phyloP scores from a whole-genome alignment of 2,113 vertebrate genomes.

The Xenotilapia caudafasciata region DNA sequence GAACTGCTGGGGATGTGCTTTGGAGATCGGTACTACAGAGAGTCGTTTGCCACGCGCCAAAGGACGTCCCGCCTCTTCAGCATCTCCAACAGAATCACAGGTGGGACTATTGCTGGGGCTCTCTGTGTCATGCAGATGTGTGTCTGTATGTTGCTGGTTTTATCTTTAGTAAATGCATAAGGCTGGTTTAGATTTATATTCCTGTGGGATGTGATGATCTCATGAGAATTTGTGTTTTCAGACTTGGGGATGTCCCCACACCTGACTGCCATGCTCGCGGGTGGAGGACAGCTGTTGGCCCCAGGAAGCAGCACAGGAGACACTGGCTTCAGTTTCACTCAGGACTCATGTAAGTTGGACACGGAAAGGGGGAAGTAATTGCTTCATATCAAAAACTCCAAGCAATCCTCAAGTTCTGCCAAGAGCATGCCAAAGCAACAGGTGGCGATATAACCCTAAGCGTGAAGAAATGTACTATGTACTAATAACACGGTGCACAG shows the following conservation, averaged over 20 bases:
- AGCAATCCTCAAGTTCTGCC: not conserved
- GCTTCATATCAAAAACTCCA: not conserved
- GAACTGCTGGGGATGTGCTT: slow-evolving; percentile 96
- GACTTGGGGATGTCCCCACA: slow-evolving; percentile 97
- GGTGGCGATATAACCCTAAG: not conserved
- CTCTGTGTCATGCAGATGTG: not conserved
- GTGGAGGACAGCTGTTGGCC: slow-evolving; percentile 81
- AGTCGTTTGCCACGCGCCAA: slow-evolving; percentile 86
- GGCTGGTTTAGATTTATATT: not conserved
- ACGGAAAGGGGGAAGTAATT: not conserved
- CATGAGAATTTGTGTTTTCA: slow-evolving; percentile 51
- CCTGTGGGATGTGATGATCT: not conserved
- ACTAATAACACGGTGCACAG: not conserved
- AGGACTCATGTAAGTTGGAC: slow-evolving; percentile 84
- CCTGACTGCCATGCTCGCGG: slow-evolving; percentile 89
- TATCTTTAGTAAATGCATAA: not conserved
- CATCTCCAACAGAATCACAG: slow-evolving; percentile 97
- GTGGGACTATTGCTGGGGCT: slow-evolving; percentile 52
- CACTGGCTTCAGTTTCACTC: slow-evolving; percentile 94
- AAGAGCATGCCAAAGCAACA: not conserved
- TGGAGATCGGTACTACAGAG: slow-evolving; percentile 89
- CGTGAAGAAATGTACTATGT: not conserved
- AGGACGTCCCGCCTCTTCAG: slow-evolving; percentile 90
- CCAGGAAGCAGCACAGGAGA: slow-evolving; percentile 94
- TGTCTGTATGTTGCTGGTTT: not conserved